Base-by-base conservation (phyloP, 2,113 vertebrate genomes). In the Ammodytes dubius region DNA sequence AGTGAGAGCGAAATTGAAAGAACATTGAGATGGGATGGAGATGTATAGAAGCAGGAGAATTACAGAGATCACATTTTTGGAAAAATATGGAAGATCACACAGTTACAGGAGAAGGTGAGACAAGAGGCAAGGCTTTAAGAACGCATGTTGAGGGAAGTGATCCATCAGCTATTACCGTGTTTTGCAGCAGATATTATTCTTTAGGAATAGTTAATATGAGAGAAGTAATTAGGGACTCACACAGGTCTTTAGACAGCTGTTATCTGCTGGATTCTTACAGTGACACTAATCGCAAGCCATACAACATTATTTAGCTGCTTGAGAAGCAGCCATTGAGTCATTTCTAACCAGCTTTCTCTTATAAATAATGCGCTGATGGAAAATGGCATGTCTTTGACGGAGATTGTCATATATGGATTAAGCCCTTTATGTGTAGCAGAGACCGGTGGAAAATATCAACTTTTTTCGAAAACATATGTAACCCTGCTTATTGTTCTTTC, bases 401-500 rank as follows among this genome's bases (percentile, higher is more conserved):
- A 66, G 8, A 49, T 78, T 82, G 77, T 45, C 15, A 86, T 57
- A 59, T 42, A 71, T 35, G 17, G 57, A 82, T 84, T 66, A 65
- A 52, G 37, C 46, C 54, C 74, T 77, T 75, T n/a, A 45, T 57
- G 27, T 60, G 10, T 7, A 59, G 17, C 52, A 53, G 40, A 56
- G 49, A 17, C 13, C 47, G 7, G 0, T 45, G 14, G 19, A 56
- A 86, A 72, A 54, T 60, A 50, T 35, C 19, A 0, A n/a, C 37
- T 60, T 74, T 79, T 66, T 60, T 50, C 15, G n/a, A 10, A 43
- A 73, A 68, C 66, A 67, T 71, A 27, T 61, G 1, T 45, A 56
- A 27, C 8, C 45, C 10, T 14, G 7, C 6, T 71, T 45, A 74
- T 81, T 82, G 66, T 77, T 27, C 49, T 79, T 53, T 35, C 9